These are phyloP conservation scores for Lasioglossum oenotherae DNA, from an alignment of 2,888 invertebrate species.

Conservation along the genomic window DNA sequence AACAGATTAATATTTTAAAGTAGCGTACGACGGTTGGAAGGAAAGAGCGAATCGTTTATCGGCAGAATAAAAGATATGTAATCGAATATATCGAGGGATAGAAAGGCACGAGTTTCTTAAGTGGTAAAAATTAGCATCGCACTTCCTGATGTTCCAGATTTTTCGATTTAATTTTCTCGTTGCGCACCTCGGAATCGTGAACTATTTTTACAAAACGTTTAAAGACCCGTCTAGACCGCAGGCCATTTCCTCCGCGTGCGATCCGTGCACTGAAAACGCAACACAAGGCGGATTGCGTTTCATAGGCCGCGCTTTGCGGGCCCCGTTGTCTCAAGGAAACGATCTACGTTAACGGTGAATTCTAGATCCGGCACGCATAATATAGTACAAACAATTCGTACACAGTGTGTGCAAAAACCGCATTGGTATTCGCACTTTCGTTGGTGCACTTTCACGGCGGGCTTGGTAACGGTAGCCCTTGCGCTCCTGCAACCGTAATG, in stretches of 20 bases:
- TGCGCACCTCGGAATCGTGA: neutral
- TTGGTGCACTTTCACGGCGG: conserved; percentile 53
- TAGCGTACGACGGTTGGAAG: neutral
- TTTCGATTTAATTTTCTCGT: neutral
- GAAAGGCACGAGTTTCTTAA: neutral
- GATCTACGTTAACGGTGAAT: conserved; percentile 49
- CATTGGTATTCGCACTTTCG: conserved; percentile 60
- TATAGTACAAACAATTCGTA: conserved; percentile 50
- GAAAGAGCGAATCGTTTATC: neutral
- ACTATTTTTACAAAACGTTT: neutral
- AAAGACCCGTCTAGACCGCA: neutral
- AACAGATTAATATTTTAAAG: neutral
- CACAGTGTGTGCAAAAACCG: conserved; percentile 53
- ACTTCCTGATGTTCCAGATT: conserved; percentile 2
- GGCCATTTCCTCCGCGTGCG: neutral
- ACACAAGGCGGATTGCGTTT: conserved; percentile 15
- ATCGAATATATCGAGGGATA: neutral
- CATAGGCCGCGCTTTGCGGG: neutral
- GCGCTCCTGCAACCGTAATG: conserved; percentile 30
- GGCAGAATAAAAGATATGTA: neutral
- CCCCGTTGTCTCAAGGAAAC: conserved; percentile 3
- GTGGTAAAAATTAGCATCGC: neutral
- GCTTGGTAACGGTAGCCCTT: conserved; percentile 58
- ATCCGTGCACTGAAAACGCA: neutral
- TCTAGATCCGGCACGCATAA: conserved; percentile 49